phyloP scores from a whole-genome alignment of 2,797 vertebrate species.

The Todus mexicanus region DNA sequence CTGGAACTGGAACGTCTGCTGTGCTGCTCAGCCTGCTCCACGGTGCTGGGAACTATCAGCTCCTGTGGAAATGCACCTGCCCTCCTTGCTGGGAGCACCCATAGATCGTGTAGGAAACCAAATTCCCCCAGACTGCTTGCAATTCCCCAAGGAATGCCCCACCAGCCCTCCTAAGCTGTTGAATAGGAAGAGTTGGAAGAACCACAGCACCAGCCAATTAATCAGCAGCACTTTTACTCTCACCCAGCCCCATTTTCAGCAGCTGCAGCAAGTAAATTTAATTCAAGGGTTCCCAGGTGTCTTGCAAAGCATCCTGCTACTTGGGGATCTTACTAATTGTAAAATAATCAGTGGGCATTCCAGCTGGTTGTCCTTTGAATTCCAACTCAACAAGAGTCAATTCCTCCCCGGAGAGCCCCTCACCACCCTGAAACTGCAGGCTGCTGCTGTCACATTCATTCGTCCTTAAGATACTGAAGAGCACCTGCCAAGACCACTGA shows the following conservation, averaged over 20 bases:
- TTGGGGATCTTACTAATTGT: slow-evolving; percentile 21
- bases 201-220: neutral
- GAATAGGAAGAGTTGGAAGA: neutral
- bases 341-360: too few relatives aligned
- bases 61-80: neutral
- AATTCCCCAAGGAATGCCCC: neutral
- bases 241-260: neutral
- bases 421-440: neutral
- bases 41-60: neutral
- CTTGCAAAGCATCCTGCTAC: neutral
- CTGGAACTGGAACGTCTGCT: neutral
- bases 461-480: neutral
- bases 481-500: neutral
- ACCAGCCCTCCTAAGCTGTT: neutral
- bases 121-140: neutral
- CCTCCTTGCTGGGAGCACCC: neutral
- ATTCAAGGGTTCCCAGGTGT: slow-evolving; percentile 26
- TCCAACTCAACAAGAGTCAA: neutral
- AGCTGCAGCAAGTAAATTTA: slow-evolving; percentile 23
- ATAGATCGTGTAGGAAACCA: neutral
- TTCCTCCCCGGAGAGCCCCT: neutral
- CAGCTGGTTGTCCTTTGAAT: neutral
- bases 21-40: fast-evolving
- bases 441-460: neutral
- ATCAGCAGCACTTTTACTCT: neutral